A percentile compares a stretch with the other conserved stretches of the same genome.
phyloP scores from a whole-genome alignment of 2,888 invertebrate species.

The Phrixothrix hirtus region DNA sequence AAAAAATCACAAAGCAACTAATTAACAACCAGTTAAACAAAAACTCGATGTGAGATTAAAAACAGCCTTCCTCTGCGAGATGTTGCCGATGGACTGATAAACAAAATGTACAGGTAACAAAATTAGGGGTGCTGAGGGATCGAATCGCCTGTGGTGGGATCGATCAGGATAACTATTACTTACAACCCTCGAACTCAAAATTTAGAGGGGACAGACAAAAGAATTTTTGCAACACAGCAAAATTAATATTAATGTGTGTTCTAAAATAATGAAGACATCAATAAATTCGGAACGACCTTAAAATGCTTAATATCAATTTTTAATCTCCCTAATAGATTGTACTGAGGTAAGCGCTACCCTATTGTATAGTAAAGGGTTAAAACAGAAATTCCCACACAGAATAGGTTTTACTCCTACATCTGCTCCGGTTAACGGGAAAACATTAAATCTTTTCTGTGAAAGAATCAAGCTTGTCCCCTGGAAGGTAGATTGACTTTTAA shows the following conservation, averaged over 20 bases:
- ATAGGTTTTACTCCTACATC: constrained; percentile 33
- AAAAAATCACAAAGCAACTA: background rate
- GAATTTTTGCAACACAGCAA: constrained; percentile 41
- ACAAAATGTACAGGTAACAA: constrained; percentile 39
- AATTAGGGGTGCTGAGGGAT: constrained; percentile 39
- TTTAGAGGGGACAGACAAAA: constrained; percentile 42
- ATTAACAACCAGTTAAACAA: background rate
- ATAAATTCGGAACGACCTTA: too few species aligned
- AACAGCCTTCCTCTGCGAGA: constrained; percentile 19
- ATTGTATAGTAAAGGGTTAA: constrained; percentile 34
- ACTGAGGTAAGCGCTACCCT: constrained; percentile 22
- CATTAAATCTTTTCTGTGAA: constrained; percentile 23
- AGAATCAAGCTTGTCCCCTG: too few species aligned
- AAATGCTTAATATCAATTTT: constrained; percentile 47
- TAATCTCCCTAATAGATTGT: constrained; percentile 24
- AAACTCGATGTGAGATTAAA: background rate
- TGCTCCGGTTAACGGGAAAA: constrained; percentile 30
- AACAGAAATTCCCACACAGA: constrained; percentile 38
- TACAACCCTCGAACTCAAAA: constrained; percentile 41
- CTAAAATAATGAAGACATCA: background rate
- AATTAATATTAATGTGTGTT: constrained; percentile 32
- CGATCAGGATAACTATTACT: constrained; percentile 40
- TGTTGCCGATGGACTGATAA: constrained; percentile 39
- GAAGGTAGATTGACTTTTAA: too few species aligned
- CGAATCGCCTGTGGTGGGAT: constrained; percentile 37